phyloP scores from a whole-genome alignment of 2,113 vertebrate species.

The Tretioscincus oriximinensis region DNA sequence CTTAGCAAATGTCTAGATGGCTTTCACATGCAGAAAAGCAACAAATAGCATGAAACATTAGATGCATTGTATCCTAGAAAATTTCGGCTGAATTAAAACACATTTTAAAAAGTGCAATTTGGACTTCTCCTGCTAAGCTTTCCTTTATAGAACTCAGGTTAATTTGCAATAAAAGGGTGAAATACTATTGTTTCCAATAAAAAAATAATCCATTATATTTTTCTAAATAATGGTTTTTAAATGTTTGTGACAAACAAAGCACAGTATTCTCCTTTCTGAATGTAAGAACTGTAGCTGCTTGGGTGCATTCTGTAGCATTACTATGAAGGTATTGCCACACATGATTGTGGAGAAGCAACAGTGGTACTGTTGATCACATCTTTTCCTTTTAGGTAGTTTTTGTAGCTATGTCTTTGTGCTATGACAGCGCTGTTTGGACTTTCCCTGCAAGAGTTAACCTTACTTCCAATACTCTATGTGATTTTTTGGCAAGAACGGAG shows the following conservation, averaged over 20 bases:
- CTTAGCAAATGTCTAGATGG: not conserved
- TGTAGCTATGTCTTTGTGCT: too few species aligned
- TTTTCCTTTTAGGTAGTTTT: too few species aligned
- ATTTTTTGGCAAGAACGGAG: too few species aligned
- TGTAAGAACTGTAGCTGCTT: rapidly evolving
- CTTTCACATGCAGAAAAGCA: not conserved
- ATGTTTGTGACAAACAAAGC: not conserved
- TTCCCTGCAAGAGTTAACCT: too few species aligned
- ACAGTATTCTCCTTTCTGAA: slow-evolving; percentile 17
- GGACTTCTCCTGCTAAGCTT: too few species aligned
- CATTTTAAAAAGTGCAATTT: too few species aligned
- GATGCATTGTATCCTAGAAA: not conserved
- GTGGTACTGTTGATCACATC: too few species aligned
- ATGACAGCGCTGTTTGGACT: too few species aligned
- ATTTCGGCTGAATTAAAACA: not conserved
- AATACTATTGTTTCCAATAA: not conserved
- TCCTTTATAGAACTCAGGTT: not conserved
- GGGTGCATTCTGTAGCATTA: not conserved
- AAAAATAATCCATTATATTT: not conserved
- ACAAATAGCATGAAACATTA: not conserved
- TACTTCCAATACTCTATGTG: too few species aligned
- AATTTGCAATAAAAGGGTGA: not conserved
- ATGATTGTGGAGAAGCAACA: too few species aligned
- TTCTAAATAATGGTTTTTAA: not conserved
- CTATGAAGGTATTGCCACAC: too few species aligned